A percentile compares a stretch with the other conserved stretches of the same genome.
These are phyloP conservation scores for Ptychadena robeensis DNA, from an alignment of 2,797 vertebrate genomes.

Conservation along the genomic window DNA sequence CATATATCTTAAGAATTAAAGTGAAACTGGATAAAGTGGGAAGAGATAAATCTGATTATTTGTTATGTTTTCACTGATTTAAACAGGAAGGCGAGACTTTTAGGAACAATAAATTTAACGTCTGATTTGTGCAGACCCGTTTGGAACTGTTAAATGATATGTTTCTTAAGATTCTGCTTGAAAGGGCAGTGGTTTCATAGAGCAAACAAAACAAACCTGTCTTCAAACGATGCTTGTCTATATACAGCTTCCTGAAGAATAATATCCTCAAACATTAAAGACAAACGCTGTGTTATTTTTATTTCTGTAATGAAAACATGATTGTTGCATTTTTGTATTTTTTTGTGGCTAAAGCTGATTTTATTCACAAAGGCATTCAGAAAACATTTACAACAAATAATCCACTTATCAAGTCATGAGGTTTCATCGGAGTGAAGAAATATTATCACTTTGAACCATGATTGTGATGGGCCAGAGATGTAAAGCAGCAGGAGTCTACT, in stretches of 20 bases:
- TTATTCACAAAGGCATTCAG: too few species aligned
- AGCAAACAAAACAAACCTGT: slow-evolving; percentile 34
- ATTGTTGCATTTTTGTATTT: background rate
- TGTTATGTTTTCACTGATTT: slow-evolving; percentile 59
- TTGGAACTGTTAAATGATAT: slow-evolving; percentile 47
- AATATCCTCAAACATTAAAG: slow-evolving; percentile 11
- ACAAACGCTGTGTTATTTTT: background rate
- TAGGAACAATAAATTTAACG: slow-evolving; percentile 49
- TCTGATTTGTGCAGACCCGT: slow-evolving; percentile 32
- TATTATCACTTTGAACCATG: too few species aligned
- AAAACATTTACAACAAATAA: too few species aligned
- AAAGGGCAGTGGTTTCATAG: slow-evolving; percentile 5
- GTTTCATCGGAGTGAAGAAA: too few species aligned
- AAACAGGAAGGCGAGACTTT: slow-evolving; percentile 50
- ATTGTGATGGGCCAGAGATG: too few species aligned
- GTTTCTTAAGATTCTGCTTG: slow-evolving; percentile 29
- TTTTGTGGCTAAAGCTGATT: too few species aligned
- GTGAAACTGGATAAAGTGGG: slow-evolving; percentile 47
- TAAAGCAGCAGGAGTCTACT: too few species aligned
- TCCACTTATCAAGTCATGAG: too few species aligned
- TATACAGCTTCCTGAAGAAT: slow-evolving; percentile 9
- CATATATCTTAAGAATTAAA: slow-evolving; percentile 59
- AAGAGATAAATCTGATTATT: slow-evolving; percentile 54
- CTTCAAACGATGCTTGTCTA: slow-evolving; percentile 6
- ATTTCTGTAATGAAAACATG: slow-evolving; percentile 20